A percentile compares a stretch with the other conserved stretches of the same genome.
Evolutionary conservation across 2,113 vertebrate species (phyloP).

Genomic region (Xenotilapia flavipinnis): DNA sequence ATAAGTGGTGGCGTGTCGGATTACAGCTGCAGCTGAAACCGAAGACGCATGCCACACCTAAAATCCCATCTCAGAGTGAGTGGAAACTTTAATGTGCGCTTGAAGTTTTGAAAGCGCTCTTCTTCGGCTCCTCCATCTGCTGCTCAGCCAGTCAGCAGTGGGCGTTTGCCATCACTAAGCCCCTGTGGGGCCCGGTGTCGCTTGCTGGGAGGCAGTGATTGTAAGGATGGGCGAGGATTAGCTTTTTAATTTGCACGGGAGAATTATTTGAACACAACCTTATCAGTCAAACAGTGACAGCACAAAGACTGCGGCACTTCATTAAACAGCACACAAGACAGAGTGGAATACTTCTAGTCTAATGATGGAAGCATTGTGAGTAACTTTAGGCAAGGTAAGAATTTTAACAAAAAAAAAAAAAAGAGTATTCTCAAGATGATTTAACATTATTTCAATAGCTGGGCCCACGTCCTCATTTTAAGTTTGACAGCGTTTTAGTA

Average conservation of each 20-base stretch:
- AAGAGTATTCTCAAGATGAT: not conserved
- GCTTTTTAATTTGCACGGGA: not conserved
- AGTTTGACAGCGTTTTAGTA: not conserved
- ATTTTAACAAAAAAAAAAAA: not conserved
- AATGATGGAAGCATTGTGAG: not conserved
- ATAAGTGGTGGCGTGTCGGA: not conserved
- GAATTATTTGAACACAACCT: not conserved
- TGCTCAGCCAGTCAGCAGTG: not conserved
- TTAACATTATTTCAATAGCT: not conserved
- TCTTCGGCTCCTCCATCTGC: not conserved
- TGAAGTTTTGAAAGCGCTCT: not conserved
- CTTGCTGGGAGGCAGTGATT: not conserved
- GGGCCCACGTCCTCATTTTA: not conserved
- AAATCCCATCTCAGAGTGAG: not conserved
- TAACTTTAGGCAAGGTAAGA: not conserved
- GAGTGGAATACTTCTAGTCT: not conserved
- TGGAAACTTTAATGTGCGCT: constrained; percentile 28
- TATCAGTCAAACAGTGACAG: not conserved
- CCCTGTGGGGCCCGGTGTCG: not conserved
- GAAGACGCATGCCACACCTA: constrained; percentile 4
- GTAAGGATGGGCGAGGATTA: not conserved
- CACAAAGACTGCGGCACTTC: not conserved
- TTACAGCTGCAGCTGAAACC: constrained; percentile 49
- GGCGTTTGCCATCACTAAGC: not conserved
- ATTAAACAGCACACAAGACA: not conserved